Evolutionary conservation across 2,797 vertebrate species (phyloP).

Genomic region (Rhyacichthys aspro): DNA sequence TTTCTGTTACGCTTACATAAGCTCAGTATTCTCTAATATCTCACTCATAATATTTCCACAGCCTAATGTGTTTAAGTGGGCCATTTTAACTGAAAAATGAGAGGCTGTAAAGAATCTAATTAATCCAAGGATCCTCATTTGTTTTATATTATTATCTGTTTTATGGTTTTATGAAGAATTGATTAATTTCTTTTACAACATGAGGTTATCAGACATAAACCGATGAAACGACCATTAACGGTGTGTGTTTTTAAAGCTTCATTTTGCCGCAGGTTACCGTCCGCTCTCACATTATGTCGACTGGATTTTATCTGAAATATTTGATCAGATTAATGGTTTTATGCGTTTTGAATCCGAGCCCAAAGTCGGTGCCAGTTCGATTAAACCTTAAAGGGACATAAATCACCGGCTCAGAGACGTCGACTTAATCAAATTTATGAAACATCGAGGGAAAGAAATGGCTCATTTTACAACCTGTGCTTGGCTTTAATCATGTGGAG

Average conservation of each 20-base stretch:
- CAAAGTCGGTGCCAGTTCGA: background rate
- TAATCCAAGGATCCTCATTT: background rate
- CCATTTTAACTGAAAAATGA: background rate
- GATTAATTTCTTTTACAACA: background rate
- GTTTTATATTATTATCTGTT: background rate
- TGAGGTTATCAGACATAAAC: background rate
- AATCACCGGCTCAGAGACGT: background rate
- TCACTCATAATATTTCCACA: too few relatives aligned
- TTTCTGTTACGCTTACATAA: too few relatives aligned
- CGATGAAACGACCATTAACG: too few relatives aligned
- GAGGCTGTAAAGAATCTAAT: background rate
- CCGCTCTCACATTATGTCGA: background rate
- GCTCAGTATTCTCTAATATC: too few relatives aligned
- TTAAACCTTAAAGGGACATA: background rate
- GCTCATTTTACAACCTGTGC: too few relatives aligned
- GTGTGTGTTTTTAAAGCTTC: too few relatives aligned
- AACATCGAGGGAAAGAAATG: too few relatives aligned
- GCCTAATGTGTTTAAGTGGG: too few relatives aligned
- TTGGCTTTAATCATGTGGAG: too few relatives aligned
- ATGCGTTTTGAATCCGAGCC: background rate
- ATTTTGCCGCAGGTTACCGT: background rate
- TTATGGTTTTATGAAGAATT: background rate
- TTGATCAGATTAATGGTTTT: slow-evolving; percentile 1
- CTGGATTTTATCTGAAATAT: background rate
- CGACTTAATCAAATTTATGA: too few relatives aligned